These are phyloP conservation scores for Proales similis DNA, from an alignment of 1,140 invertebrate species.

Conservation along the genomic window DNA sequence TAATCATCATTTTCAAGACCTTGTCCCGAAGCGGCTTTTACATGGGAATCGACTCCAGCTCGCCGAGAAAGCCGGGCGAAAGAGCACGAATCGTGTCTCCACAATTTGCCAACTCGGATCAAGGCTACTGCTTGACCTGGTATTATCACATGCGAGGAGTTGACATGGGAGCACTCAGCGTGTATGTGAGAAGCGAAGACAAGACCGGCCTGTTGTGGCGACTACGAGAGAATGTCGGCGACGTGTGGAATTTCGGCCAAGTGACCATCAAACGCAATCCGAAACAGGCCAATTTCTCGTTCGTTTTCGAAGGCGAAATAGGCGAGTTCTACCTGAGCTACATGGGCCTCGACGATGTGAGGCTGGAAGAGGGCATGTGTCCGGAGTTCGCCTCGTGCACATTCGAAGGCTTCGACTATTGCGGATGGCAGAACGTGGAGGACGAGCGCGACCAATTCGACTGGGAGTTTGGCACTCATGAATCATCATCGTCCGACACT, in stretches of 20 bases:
- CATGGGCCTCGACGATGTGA: constrained; percentile 27
- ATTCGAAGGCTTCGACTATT: constrained; percentile 56
- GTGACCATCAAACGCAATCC: background rate
- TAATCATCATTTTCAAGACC: background rate
- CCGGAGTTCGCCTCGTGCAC: constrained; percentile 39
- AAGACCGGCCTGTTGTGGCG: constrained; percentile 33
- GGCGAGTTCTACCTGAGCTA: constrained; percentile 42
- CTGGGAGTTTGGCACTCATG: constrained; percentile 43
- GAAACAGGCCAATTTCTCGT: constrained; percentile 24
- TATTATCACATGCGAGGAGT: constrained; percentile 39
- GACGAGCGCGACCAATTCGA: constrained; percentile 46
- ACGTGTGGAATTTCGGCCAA: constrained; percentile 32
- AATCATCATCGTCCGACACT: constrained; percentile 41
- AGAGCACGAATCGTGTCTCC: constrained; percentile 19
- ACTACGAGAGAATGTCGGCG: constrained; percentile 28
- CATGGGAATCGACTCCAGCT: constrained; percentile 6
- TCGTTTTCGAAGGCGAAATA: constrained; percentile 43
- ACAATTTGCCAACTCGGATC: background rate
- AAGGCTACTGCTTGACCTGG: constrained; percentile 38
- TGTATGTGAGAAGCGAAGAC: constrained; percentile 21
- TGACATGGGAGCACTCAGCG: constrained; percentile 37
- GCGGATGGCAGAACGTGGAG: constrained; percentile 45
- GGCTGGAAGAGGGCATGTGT: constrained; percentile 25
- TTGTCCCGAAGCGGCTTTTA: constrained; percentile 10
- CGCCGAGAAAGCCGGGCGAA: background rate